A percentile compares a stretch with the other conserved stretches of the same genome.
Evolutionary conservation across 1,140 invertebrate genomes (phyloP).

Genomic region (Pseudomyrmex cubaensis): DNA sequence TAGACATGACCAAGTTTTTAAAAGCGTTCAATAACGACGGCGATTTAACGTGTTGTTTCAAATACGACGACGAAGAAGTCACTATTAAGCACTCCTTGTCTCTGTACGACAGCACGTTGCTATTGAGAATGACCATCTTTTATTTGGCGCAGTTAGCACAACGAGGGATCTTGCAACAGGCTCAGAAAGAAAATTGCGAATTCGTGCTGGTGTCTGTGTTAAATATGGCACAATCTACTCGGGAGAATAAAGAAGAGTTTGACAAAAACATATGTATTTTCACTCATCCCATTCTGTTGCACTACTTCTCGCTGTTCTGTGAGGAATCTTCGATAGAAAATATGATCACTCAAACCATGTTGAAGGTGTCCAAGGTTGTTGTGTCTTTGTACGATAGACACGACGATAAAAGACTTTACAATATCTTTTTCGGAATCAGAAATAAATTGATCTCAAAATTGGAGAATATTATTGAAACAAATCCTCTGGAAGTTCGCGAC

Average conservation of each 20-base stretch:
- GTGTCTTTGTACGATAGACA: conserved; percentile 59
- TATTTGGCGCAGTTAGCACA: conserved; percentile 77
- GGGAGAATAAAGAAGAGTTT: conserved; percentile 26
- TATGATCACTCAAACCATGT: conserved; percentile 83
- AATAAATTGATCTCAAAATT: conserved; percentile 77
- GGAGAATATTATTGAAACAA: conserved; percentile 69
- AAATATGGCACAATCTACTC: conserved; percentile 64
- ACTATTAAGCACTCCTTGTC: conserved; percentile 63
- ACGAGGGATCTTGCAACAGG: conserved; percentile 56
- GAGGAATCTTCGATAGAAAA: conserved; percentile 74
- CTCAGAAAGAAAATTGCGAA: conserved; percentile 70
- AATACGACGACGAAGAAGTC: conserved; percentile 57
- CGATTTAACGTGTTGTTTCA: conserved; percentile 56
- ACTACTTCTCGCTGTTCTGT: conserved; percentile 85
- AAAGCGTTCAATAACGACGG: conserved; percentile 14
- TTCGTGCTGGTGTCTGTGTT: conserved; percentile 74
- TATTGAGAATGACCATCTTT: conserved; percentile 76
- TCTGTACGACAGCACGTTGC: conserved; percentile 66
- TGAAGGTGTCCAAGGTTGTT: conserved; percentile 76
- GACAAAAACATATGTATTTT: conserved; percentile 80
- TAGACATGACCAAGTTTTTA: conserved; percentile 63
- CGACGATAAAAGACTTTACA: conserved; percentile 13
- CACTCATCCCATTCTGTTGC: conserved; percentile 85
- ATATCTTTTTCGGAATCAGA: conserved; percentile 74
- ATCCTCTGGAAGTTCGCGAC: conserved; percentile 14